These are phyloP conservation scores for Eurytoma californica DNA, from an alignment of 2,888 invertebrate genomes.

Conservation along the genomic window DNA sequence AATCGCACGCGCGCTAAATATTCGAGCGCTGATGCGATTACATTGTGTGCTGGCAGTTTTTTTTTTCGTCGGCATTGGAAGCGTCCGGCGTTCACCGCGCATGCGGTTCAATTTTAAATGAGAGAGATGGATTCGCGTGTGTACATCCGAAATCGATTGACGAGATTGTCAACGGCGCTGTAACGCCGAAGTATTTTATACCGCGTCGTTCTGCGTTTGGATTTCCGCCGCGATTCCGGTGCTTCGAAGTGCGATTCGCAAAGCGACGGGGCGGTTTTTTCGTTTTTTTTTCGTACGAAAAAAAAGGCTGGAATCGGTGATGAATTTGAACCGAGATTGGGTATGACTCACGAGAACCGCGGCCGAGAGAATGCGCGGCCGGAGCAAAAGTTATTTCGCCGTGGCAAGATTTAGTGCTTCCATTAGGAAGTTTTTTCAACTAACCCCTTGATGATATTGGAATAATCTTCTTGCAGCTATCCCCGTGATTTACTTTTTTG, in stretches of 20 bases:
- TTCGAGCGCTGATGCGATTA: slow-evolving; percentile 1
- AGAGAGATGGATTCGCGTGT: background rate
- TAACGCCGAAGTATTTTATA: background rate
- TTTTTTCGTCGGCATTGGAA: background rate
- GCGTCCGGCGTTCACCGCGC: background rate
- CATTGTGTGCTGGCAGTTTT: background rate
- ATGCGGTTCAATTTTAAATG: slow-evolving; percentile 27
- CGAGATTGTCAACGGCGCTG: background rate
- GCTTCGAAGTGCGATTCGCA: background rate
- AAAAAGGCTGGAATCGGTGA: slow-evolving; percentile 54
- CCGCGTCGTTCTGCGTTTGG: background rate
- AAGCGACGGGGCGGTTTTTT: background rate
- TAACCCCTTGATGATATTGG: slow-evolving; percentile 19
- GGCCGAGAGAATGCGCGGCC: slow-evolving; percentile 51
- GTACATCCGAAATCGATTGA: background rate
- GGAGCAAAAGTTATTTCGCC: slow-evolving; percentile 43
- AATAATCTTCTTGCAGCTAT: slow-evolving; percentile 33
- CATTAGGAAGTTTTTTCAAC: slow-evolving; percentile 42
- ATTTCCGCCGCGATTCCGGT: slow-evolving; percentile 1
- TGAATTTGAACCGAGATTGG: slow-evolving; percentile 54
- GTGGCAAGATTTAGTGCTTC: slow-evolving; percentile 48
- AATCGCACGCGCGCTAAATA: slow-evolving; percentile 8
- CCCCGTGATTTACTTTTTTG: slow-evolving; percentile 16
- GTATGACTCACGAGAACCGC: slow-evolving; percentile 49
- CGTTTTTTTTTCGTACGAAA: background rate